Evolutionary conservation across 2,113 vertebrate genomes (phyloP).

Genomic region (Labrus mixtus): DNA sequence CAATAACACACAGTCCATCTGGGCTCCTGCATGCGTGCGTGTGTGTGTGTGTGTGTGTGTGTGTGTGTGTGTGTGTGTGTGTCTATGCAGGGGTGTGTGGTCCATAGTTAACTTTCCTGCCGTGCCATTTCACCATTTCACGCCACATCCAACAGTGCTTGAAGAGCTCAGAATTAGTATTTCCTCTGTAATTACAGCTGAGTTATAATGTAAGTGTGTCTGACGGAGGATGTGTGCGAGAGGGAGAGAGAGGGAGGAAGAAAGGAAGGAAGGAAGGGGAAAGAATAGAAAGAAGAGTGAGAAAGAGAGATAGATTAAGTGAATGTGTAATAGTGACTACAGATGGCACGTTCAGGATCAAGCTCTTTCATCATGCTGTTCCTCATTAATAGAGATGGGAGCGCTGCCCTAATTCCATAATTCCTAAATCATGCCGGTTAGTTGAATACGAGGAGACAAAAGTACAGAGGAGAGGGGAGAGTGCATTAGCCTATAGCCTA

Average conservation of each 20-base stretch:
- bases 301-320: slow-evolving; percentile 54
- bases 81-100: slow-evolving; percentile 51
- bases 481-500: slow-evolving; percentile 62
- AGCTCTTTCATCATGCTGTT: slow-evolving; percentile 77
- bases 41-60: slow-evolving; percentile 48
- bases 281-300: slow-evolving; percentile 43
- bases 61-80: slow-evolving; percentile 45
- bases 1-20: slow-evolving; percentile 77
- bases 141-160: slow-evolving; percentile 72
- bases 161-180: slow-evolving; percentile 72
- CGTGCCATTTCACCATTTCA: slow-evolving; percentile 73
- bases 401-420: slow-evolving; percentile 82
- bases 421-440: slow-evolving; percentile 79
- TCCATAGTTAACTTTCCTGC: slow-evolving; percentile 69
- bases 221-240: slow-evolving; percentile 19
- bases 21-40: slow-evolving; percentile 56
- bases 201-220: slow-evolving; percentile 40
- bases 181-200: slow-evolving; percentile 71
- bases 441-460: slow-evolving; percentile 70
- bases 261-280: slow-evolving; percentile 1
- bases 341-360: slow-evolving; percentile 78
- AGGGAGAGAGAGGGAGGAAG: slow-evolving; percentile 4
- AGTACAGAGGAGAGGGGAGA: slow-evolving; percentile 59
- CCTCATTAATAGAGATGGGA: slow-evolving; percentile 79
- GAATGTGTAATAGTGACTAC: slow-evolving; percentile 69